A percentile compares a stretch with the other conserved stretches of the same genome.
phyloP scores from a whole-genome alignment of 2,888 invertebrate species.

The Tuta absoluta region DNA sequence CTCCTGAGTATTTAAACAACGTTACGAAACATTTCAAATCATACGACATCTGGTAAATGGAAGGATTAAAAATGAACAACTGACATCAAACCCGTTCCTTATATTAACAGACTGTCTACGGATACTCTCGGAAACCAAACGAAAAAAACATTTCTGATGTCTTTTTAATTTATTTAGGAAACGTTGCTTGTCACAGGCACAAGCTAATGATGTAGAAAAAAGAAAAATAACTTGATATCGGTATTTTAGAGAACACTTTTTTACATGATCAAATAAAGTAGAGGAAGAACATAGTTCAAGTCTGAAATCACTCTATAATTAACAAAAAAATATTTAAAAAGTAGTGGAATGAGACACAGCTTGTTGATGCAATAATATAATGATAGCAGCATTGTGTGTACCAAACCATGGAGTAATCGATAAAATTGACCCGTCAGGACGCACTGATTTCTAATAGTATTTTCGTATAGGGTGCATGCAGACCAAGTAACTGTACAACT shows the following conservation, averaged over 20 bases:
- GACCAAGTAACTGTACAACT: too few species aligned
- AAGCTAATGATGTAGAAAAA: constrained; percentile 51
- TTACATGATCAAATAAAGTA: neutral
- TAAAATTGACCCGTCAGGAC: too few species aligned
- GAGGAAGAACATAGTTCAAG: neutral
- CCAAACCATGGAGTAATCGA: too few species aligned
- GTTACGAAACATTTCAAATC: too few species aligned
- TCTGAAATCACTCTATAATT: neutral
- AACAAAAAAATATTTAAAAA: too few species aligned
- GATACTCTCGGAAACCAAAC: constrained; percentile 31
- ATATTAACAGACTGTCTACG: neutral
- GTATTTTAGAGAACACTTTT: neutral
- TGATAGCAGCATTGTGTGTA: too few species aligned
- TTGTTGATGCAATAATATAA: too few species aligned
- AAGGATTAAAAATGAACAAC: constrained; percentile 7
- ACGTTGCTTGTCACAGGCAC: constrained; percentile 39
- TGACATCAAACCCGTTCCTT: constrained; percentile 13
- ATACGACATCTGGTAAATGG: constrained; percentile 1
- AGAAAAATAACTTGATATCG: constrained; percentile 36
- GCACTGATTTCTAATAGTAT: too few species aligned
- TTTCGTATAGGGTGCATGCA: too few species aligned
- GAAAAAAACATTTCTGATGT: constrained; percentile 56
- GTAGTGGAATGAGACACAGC: too few species aligned
- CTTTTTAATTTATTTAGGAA: constrained; percentile 72
- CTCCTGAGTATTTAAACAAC: too few species aligned